A percentile compares a stretch with the other conserved stretches of the same genome.
phyloP scores from a whole-genome alignment of 2,797 vertebrate genomes.

The Sebastes reedi region DNA sequence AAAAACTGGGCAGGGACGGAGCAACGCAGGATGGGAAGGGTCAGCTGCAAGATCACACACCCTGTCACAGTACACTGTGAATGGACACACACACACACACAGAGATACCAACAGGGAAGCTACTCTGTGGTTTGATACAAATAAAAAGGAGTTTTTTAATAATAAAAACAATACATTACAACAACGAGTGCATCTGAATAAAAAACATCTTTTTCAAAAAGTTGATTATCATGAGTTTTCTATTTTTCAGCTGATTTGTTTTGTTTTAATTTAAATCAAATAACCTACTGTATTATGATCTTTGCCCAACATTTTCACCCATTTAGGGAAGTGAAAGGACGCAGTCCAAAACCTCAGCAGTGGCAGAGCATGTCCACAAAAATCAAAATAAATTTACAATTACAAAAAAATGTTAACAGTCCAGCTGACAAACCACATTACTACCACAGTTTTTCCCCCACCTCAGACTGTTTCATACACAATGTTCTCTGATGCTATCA shows the following conservation, averaged over 20 bases:
- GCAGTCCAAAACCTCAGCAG: neutral
- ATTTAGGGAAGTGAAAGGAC: neutral
- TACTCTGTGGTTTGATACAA: too few species aligned
- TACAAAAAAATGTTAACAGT: neutral
- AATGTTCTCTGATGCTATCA: neutral
- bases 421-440: slow-evolving; percentile 1
- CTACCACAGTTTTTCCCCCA: neutral
- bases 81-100: slow-evolving; percentile 3
- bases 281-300: neutral
- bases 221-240: neutral
- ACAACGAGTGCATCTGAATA: neutral
- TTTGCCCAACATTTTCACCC: neutral
- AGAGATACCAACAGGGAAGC: neutral
- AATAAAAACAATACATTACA: neutral
- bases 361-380: neutral
- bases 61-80: slow-evolving; percentile 9
- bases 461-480: neutral
- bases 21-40: slow-evolving; percentile 32
- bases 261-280: neutral
- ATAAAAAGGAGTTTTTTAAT: neutral
- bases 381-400: neutral
- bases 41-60: slow-evolving; percentile 29
- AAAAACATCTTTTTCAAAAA: neutral
- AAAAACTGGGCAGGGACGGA: neutral
- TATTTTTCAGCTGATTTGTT: neutral